A percentile compares a stretch with the other conserved stretches of the same genome.
phyloP scores from a whole-genome alignment of 1,140 invertebrate genomes.

The Gryllus bimaculatus region DNA sequence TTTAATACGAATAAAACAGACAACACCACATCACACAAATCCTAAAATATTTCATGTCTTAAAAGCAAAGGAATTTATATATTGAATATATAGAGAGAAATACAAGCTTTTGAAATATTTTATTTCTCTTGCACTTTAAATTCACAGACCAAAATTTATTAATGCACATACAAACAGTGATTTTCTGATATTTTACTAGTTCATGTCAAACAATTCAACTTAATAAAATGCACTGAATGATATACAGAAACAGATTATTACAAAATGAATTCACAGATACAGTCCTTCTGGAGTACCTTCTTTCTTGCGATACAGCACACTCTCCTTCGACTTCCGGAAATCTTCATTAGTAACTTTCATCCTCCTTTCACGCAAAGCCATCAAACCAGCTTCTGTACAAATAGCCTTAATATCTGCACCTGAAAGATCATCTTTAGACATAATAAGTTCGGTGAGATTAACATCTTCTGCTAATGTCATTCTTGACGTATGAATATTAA shows the following conservation, averaged over 20 bases:
- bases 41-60: no score
- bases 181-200: no score
- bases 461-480: conserved; percentile 98
- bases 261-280: conserved; percentile 68
- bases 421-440: conserved; percentile 98
- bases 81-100: no score
- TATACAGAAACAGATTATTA: not conserved
- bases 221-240: no score
- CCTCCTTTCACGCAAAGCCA: conserved; percentile 92
- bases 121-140: no score
- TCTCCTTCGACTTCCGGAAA: conserved; percentile 99
- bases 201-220: no score
- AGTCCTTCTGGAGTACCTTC: conserved; percentile 98
- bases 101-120: no score
- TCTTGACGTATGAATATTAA: conserved; percentile 94
- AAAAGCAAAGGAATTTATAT: no score
- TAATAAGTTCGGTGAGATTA: conserved; percentile 94
- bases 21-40: no score
- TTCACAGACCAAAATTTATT: no score
- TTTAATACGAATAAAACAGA: no score
- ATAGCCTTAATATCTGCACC: conserved; percentile 99
- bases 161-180: no score
- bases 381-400: conserved; percentile 96
- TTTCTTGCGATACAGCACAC: conserved; percentile 97
- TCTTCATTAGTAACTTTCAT: conserved; percentile 99